A percentile compares a stretch with the other conserved stretches of the same genome.
Evolutionary conservation across 2,797 vertebrate genomes (phyloP).

Genomic region (Fistularia commersonii): DNA sequence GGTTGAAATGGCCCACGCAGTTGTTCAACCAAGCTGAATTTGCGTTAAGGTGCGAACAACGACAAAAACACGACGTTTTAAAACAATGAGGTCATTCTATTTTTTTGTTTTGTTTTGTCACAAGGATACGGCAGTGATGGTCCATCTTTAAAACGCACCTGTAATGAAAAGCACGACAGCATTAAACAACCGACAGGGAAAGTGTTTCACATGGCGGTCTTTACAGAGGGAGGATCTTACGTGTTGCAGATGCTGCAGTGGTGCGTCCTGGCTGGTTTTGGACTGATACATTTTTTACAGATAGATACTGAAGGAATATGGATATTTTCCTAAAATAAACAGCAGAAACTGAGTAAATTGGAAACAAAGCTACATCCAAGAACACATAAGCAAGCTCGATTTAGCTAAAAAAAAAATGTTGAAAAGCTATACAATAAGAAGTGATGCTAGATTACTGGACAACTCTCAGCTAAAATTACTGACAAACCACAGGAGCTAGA

Average conservation of each 20-base stretch:
- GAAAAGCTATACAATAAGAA: background rate
- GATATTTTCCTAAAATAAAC: constrained; percentile 74
- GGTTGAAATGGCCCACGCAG: constrained; percentile 97
- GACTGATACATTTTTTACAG: constrained; percentile 94
- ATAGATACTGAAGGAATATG: constrained; percentile 84
- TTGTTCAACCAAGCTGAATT: constrained; percentile 94
- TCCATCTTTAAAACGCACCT: constrained; percentile 99
- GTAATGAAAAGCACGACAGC: constrained; percentile 33
- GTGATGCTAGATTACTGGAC: no score
- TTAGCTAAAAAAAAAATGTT: background rate
- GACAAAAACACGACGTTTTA: background rate
- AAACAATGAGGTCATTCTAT: background rate
- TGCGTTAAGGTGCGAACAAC: constrained; percentile 67
- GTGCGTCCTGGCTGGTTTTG: constrained; percentile 92
- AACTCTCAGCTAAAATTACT: no score
- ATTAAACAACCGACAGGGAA: no score
- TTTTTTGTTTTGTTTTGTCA: background rate
- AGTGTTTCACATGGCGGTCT: background rate
- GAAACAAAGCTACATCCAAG: no score
- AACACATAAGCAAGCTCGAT: no score
- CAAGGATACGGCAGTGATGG: constrained; percentile 99
- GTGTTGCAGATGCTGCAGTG: constrained; percentile 97
- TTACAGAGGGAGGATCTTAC: constrained; percentile 52
- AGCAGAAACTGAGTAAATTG: background rate
- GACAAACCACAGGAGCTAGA: no score